These are phyloP conservation scores for Enteromius argenteus DNA, from an alignment of 2,797 vertebrate species.

Conservation along the genomic window DNA sequence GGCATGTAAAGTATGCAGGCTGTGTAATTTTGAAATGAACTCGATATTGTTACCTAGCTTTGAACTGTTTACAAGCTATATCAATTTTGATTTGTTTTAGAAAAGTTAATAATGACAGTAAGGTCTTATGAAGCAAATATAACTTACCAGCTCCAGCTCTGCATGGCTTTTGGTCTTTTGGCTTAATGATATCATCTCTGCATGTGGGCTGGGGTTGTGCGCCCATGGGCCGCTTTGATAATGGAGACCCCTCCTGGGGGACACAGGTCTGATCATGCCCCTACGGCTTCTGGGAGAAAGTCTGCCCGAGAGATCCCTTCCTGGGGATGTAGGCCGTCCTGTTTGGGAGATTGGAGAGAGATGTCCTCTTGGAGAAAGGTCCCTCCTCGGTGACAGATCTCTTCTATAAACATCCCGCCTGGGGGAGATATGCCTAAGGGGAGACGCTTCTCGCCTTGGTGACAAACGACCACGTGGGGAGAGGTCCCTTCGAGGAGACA, in stretches of 20 bases:
- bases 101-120: not conserved
- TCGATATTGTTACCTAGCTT: constrained; percentile 11
- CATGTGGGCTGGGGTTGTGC: constrained; percentile 82
- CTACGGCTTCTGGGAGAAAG: constrained; percentile 83
- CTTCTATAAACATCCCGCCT: constrained; percentile 88
- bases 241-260: constrained; percentile 86
- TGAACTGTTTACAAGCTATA: constrained; percentile 8
- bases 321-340: constrained; percentile 71
- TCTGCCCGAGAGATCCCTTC: constrained; percentile 81
- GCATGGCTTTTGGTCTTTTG: constrained; percentile 77
- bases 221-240: constrained; percentile 83
- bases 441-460: constrained; percentile 86
- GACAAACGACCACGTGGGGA: constrained; percentile 87
- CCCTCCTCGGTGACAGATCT: constrained; percentile 90
- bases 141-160: constrained; percentile 63
- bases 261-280: constrained; percentile 79
- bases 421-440: constrained; percentile 90
- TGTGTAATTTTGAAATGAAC: not conserved
- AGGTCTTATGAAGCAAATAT: not conserved
- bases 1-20: not conserved
- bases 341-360: constrained; percentile 75
- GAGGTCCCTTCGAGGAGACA: constrained; percentile 89
- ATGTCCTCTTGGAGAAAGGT: constrained; percentile 68
- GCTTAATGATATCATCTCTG: constrained; percentile 83
- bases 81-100: not conserved